Percentiles rank a stretch among this genome's conserved stretches.
These are phyloP conservation scores for Ferrisia virgata DNA, from an alignment of 2,888 invertebrate species.

Conservation along the genomic window DNA sequence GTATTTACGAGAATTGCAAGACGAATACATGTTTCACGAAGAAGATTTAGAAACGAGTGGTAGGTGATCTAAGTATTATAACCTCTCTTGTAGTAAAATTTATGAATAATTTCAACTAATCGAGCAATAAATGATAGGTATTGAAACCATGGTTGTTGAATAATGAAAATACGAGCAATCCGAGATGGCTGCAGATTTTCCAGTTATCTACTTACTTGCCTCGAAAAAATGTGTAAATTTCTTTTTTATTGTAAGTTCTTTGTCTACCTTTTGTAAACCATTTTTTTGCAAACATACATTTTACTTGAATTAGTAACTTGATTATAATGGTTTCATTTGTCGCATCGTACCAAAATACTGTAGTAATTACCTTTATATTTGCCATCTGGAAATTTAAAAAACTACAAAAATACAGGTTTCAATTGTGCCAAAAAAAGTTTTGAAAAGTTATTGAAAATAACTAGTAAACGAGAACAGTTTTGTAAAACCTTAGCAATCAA, in stretches of 20 bases:
- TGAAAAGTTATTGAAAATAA: no score
- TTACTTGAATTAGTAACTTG: no score
- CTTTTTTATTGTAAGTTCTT: not conserved
- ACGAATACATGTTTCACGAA: slow-evolving; percentile 85
- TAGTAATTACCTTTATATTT: no score
- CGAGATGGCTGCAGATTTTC: not conserved
- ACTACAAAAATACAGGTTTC: no score
- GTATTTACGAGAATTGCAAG: slow-evolving; percentile 91
- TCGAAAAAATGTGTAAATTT: not conserved
- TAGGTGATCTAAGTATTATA: not conserved
- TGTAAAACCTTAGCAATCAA: no score
- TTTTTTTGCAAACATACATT: not conserved
- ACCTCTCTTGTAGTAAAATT: no score
- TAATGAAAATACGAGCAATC: not conserved
- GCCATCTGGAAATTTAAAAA: no score
- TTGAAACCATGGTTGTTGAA: slow-evolving; percentile 24
- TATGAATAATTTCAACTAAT: no score
- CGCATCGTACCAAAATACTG: no score
- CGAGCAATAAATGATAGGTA: not conserved
- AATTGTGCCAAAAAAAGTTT: no score
- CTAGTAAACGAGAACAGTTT: no score
- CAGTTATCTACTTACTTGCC: not conserved
- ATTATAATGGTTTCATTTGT: no score
- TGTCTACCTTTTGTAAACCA: not conserved
- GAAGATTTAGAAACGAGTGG: slow-evolving; percentile 8